Evolutionary conservation across 2,888 invertebrate genomes (phyloP).

Genomic region (Cristatella mucedo): DNA sequence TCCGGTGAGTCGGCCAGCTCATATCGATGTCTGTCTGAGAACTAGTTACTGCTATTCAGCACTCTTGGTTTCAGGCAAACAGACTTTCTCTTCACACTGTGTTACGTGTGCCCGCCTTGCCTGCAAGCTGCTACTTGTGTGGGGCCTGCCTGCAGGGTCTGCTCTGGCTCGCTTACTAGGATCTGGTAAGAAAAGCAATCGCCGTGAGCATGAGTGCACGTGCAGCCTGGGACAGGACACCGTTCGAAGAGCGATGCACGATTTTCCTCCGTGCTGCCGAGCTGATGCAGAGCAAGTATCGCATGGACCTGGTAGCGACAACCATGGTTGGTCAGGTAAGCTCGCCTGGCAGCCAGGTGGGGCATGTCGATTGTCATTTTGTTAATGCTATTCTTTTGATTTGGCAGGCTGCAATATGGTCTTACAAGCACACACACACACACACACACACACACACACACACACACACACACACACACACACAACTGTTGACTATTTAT

Average conservation of each 20-base stretch:
- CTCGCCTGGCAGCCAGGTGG: too few species aligned
- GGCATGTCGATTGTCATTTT: not conserved
- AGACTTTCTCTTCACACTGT: too few species aligned
- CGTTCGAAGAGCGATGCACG: conserved; percentile 60
- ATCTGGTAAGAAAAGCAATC: conserved; percentile 69
- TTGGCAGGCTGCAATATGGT: too few species aligned
- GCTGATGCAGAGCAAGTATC: conserved; percentile 68
- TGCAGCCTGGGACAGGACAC: conserved; percentile 69
- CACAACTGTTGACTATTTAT: too few species aligned
- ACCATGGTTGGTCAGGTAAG: conserved; percentile 81
- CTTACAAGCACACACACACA: too few species aligned
- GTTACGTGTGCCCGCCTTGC: too few species aligned
- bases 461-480: too few species aligned
- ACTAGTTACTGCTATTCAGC: too few species aligned
- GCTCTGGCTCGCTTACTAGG: conserved; percentile 35
- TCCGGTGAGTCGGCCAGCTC: conserved; percentile 38
- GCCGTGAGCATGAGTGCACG: conserved; percentile 60
- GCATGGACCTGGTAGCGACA: conserved; percentile 75
- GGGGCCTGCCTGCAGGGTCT: too few species aligned
- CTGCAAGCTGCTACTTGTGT: too few species aligned
- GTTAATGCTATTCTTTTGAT: too few species aligned
- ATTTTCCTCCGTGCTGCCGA: conserved; percentile 63
- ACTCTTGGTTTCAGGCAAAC: conserved; percentile 6
- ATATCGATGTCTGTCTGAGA: conserved; percentile 5
- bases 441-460: too few species aligned